These are phyloP conservation scores for Chorisops tibialis DNA, from an alignment of 2,888 invertebrate species.

Conservation along the genomic window DNA sequence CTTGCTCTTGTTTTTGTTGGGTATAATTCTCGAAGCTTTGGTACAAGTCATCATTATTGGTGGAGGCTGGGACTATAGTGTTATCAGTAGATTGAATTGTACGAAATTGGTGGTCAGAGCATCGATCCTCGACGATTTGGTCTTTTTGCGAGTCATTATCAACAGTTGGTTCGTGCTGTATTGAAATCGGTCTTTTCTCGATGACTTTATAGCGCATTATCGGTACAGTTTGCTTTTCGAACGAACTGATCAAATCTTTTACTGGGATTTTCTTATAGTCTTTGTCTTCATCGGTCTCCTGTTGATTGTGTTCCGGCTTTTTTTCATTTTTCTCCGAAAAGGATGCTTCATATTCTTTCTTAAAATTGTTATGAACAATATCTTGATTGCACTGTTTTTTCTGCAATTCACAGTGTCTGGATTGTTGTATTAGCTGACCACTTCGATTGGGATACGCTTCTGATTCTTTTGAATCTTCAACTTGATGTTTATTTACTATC, in stretches of 20 bases:
- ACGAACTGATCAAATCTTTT: slow-evolving; percentile 57
- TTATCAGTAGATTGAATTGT: background rate
- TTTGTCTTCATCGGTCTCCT: slow-evolving; percentile 27
- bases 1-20: background rate
- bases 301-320: too few species aligned
- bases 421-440: slow-evolving; percentile 39
- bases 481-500: slow-evolving; percentile 13
- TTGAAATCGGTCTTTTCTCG: slow-evolving; percentile 7
- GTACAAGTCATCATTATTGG: too few species aligned
- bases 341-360: background rate
- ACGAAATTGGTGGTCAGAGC: background rate
- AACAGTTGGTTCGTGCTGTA: too few species aligned
- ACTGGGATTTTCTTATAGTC: slow-evolving; percentile 52
- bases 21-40: background rate
- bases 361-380: background rate
- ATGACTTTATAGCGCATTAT: slow-evolving; percentile 53
- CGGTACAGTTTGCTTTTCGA: slow-evolving; percentile 57
- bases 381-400: slow-evolving; percentile 13
- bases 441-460: slow-evolving; percentile 35
- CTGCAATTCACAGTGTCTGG: slow-evolving; percentile 30
- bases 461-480: background rate
- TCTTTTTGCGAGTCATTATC: slow-evolving; percentile 21
- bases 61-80: too few species aligned
- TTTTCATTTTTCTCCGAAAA: too few species aligned
- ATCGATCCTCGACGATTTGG: background rate